Evolutionary conservation across 2,888 invertebrate genomes (phyloP), one percentile per base, ranked within the genome.

Genomic region (Caenorhabditis angaria): DNA sequence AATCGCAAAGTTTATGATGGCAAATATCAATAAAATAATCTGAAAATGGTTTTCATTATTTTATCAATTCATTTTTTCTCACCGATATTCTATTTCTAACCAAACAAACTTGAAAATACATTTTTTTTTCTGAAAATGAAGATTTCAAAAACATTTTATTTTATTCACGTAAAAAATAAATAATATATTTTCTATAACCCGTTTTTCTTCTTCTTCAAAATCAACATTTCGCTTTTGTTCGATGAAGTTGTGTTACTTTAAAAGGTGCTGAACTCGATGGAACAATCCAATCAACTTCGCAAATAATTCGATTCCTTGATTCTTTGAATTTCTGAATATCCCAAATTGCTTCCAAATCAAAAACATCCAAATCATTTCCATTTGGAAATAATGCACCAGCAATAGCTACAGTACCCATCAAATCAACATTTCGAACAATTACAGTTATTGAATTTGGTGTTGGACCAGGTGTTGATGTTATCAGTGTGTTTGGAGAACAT

Each of bases 331-430:
- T 61, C 5, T 63, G 65, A n/a, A 70, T 60, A 51, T 79, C 66
- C 22, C 51, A 61, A 5, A 71, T 60, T 25, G 68, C 67, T 20
- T 75, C 66, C 28, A 61, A 51, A 59, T 79, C 77, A 12, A 73
- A 62, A 0, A 65, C 60, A 10, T 70, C 70, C 55, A 77, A 27
- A 48, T 71, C 70, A 32, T 73, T 75, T 41, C 77, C 76, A 50
- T 73, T 64, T 0, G 73, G 65, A 59, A 79, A 79, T 0, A 79
- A 61, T 3, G 72, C 65, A 3, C 78, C 80, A 24, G 72, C 70
- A 8, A 80, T 76, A 2, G 78, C 80, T 6, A 80, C 78, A 10
- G 75, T 80, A 28, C 80, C 80, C 78, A 80, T 75, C 4, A 66
- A 47, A 47, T 73, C 77, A 0, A 80, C 78, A 50, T 78, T 77